Conservation (phyloP, 2,888 invertebrate genomes). For the Leucophenga maculata region DNA sequence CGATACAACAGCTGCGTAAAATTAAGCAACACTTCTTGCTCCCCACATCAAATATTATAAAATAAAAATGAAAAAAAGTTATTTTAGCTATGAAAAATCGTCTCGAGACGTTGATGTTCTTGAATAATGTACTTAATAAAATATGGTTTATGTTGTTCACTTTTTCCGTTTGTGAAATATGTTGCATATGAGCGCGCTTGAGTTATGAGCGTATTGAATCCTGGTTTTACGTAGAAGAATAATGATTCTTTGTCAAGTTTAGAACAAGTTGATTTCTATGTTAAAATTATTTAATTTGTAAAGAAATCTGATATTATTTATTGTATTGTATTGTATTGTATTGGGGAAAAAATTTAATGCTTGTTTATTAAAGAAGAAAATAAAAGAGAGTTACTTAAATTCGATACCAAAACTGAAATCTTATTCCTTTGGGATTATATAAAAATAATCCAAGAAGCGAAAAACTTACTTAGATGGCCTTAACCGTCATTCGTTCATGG, state of each 20-base stretch:
- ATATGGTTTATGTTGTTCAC: slow-evolving; percentile 13
- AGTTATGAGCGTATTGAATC: neutral
- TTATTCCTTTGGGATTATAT: too few relatives aligned
- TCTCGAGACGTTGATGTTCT: slow-evolving; percentile 4
- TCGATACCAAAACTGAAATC: too few relatives aligned
- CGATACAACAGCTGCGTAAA: neutral
- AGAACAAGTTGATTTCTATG: too few relatives aligned
- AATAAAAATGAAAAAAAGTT: slow-evolving; percentile 16
- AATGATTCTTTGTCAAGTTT: neutral
- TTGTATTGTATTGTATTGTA: too few relatives aligned
- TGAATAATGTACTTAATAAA: slow-evolving; percentile 19
- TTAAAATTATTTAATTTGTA: too few relatives aligned
- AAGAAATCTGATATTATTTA: too few relatives aligned
- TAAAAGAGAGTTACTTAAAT: too few relatives aligned
- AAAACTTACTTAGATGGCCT: too few relatives aligned
- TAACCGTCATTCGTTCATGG: too few relatives aligned
- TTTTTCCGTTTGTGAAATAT: neutral
- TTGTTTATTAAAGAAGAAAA: too few relatives aligned
- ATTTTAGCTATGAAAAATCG: slow-evolving; percentile 15
- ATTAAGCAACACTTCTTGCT: neutral
- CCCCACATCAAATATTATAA: neutral
- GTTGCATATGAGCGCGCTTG: neutral
- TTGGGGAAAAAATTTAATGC: too few relatives aligned
- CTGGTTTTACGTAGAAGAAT: neutral
- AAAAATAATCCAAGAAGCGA: too few relatives aligned